These are phyloP conservation scores for Cyphomyrmex costatus DNA, from an alignment of 1,140 invertebrate genomes.

Conservation along the genomic window DNA sequence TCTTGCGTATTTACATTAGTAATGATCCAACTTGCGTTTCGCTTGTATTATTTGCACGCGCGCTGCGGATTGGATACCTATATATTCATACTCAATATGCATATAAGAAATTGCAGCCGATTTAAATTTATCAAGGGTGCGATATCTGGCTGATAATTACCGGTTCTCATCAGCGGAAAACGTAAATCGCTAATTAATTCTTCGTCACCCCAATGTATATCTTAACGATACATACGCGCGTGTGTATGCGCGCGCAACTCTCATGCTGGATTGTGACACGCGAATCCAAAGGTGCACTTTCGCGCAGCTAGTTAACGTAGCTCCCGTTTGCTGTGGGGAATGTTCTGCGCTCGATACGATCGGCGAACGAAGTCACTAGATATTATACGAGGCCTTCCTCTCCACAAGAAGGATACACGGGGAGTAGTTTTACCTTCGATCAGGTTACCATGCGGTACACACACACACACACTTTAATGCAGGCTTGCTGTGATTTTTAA, in stretches of 20 bases:
- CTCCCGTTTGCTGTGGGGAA: slow-evolving; percentile 72
- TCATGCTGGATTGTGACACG: not conserved
- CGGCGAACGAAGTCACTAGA: slow-evolving; percentile 70
- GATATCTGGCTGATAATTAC: slow-evolving; percentile 43
- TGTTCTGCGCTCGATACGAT: slow-evolving; percentile 70
- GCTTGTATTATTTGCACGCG: not conserved
- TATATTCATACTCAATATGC: not conserved
- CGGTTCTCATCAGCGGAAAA: not conserved
- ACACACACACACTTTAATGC: slow-evolving; percentile 30
- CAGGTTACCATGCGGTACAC: slow-evolving; percentile 59
- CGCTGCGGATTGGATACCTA: not conserved
- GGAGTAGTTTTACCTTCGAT: slow-evolving; percentile 45
- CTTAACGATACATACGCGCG: slow-evolving; percentile 20
- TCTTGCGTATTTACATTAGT: not conserved
- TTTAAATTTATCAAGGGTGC: slow-evolving; percentile 23
- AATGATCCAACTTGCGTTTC: slow-evolving; percentile 13
- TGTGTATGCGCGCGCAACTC: not conserved
- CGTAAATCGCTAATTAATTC: slow-evolving; percentile 57
- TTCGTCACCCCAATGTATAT: slow-evolving; percentile 31
- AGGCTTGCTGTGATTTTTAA: slow-evolving; percentile 30
- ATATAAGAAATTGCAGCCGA: not conserved
- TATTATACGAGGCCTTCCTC: slow-evolving; percentile 62
- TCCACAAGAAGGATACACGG: not conserved
- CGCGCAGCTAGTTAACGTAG: slow-evolving; percentile 62
- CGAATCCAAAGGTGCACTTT: slow-evolving; percentile 39